These are phyloP conservation scores for Acanthochromis polyacanthus DNA, from an alignment of 2,113 vertebrate species.

Conservation along the genomic window DNA sequence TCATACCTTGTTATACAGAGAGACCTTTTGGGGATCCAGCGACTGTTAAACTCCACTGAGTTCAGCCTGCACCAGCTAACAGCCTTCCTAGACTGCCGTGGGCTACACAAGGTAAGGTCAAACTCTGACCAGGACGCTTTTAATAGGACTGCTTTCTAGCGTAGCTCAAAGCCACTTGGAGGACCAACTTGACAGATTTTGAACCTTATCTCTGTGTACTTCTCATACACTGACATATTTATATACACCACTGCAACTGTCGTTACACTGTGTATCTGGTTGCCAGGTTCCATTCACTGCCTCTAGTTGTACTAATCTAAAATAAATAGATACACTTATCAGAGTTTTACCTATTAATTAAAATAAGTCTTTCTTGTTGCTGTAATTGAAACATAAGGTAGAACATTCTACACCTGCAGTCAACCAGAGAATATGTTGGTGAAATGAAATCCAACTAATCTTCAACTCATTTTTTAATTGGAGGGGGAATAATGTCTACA, in stretches of 20 bases:
- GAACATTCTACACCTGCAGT: background rate
- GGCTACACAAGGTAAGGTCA: slow-evolving; percentile 92
- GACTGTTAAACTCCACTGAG: slow-evolving; percentile 92
- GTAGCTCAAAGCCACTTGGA: slow-evolving; percentile 37
- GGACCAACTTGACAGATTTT: slow-evolving; percentile 24
- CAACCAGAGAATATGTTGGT: too few species aligned
- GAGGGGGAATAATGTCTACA: too few species aligned
- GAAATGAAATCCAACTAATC: too few species aligned
- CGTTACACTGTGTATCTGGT: slow-evolving; percentile 10
- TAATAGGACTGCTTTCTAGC: slow-evolving; percentile 48
- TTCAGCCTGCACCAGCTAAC: slow-evolving; percentile 94
- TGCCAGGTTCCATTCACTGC: slow-evolving; percentile 10
- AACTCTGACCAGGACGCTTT: slow-evolving; percentile 29
- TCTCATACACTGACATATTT: slow-evolving; percentile 20
- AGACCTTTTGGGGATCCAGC: slow-evolving; percentile 92
- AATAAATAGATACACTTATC: background rate
- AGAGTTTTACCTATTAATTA: slow-evolving; percentile 19
- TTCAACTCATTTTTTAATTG: too few species aligned
- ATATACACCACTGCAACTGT: slow-evolving; percentile 30
- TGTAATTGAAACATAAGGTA: slow-evolving; percentile 9
- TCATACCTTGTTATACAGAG: slow-evolving; percentile 82
- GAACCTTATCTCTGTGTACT: slow-evolving; percentile 11
- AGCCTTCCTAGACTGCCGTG: slow-evolving; percentile 93
- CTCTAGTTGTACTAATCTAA: slow-evolving; percentile 23
- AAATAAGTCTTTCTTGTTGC: slow-evolving; percentile 25